Evolutionary conservation across 2,113 vertebrate species (phyloP).

Genomic region (Empidonax alnorum): DNA sequence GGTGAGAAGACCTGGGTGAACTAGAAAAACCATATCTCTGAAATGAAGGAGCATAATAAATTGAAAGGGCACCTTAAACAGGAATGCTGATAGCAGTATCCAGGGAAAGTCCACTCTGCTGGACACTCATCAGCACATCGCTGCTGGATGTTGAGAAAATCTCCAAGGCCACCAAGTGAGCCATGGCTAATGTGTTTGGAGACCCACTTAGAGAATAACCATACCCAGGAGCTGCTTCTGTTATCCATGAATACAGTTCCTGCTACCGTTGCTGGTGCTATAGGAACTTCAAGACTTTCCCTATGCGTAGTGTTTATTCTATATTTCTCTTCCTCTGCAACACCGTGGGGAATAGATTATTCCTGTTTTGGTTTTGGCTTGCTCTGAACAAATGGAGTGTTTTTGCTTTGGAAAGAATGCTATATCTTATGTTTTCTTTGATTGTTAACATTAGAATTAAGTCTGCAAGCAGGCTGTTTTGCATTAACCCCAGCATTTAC

Average conservation of each 20-base stretch:
- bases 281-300: not conserved
- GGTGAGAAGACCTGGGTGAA: not conserved
- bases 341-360: not conserved
- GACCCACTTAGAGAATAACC: not conserved
- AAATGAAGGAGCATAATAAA: not conserved
- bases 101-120: not conserved
- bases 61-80: not conserved
- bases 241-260: not conserved
- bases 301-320: not conserved
- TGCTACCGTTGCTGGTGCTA: not conserved
- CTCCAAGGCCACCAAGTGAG: not conserved
- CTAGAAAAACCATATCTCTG: not conserved
- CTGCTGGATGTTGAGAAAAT: not conserved
- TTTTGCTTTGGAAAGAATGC: not conserved
- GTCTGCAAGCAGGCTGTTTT: not conserved
- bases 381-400: not conserved
- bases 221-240: not conserved
- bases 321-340: not conserved
- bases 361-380: not conserved
- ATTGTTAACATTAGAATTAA: not conserved
- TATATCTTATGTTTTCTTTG: slow-evolving; percentile 9
- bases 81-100: not conserved
- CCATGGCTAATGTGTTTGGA: not conserved
- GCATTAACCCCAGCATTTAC: not conserved
- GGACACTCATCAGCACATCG: not conserved